Evolutionary conservation across 2,113 vertebrate species (phyloP).

Genomic region (Pterophyllum scalare): DNA sequence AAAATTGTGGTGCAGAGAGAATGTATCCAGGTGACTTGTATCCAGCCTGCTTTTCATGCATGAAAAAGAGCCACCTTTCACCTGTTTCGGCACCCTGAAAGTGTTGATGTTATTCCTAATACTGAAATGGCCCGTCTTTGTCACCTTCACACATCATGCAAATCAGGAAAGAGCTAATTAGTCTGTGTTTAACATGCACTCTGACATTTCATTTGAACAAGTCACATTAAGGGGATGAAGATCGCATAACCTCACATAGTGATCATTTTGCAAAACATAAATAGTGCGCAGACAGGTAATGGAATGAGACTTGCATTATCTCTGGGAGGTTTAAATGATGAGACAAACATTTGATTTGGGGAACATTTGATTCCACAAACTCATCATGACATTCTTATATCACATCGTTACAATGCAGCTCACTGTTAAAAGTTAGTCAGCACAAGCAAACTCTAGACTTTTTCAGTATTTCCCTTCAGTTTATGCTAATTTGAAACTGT

Average conservation of each 20-base stretch:
- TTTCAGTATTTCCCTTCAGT: neutral
- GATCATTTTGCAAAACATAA: neutral
- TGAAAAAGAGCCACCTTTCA: neutral
- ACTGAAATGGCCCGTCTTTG: neutral
- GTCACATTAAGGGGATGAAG: neutral
- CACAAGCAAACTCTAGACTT: neutral
- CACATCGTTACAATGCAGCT: neutral
- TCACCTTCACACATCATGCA: neutral
- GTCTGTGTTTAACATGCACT: neutral
- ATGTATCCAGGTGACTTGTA: neutral
- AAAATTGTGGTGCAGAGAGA: neutral
- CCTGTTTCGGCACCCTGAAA: neutral
- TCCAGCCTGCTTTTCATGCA: neutral
- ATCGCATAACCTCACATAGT: neutral
- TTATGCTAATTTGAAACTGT: neutral
- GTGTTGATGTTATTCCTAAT: neutral
- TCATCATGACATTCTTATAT: neutral
- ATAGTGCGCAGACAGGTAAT: neutral
- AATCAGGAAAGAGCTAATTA: neutral
- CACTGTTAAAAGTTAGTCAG: neutral
- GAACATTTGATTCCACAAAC: neutral
- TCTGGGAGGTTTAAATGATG: neutral
- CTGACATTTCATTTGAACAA: slow-evolving; percentile 4
- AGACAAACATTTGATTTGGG: neutral
- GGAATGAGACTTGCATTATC: neutral